phyloP scores from a whole-genome alignment of 2,797 vertebrate species.

The Tokudaia tokunoshimensis region DNA sequence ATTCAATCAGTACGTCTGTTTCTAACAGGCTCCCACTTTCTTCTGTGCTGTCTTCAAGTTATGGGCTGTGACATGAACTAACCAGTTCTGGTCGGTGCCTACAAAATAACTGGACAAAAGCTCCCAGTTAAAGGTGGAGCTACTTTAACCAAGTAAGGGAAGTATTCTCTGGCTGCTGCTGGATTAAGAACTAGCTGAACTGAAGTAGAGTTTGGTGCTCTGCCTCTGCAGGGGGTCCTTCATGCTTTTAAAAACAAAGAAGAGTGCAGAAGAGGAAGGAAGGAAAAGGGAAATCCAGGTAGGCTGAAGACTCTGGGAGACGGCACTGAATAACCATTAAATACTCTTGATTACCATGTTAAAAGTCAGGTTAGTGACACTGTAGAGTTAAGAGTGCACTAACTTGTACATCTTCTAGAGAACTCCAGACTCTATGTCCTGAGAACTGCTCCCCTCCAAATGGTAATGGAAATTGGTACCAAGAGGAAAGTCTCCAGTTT shows the following conservation, averaged over 20 bases:
- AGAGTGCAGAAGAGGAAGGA: neutral
- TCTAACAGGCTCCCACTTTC: neutral
- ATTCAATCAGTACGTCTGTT: constrained; percentile 28
- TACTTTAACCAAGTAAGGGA: constrained; percentile 34
- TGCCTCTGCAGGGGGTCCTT: constrained; percentile 10
- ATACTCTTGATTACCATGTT: constrained; percentile 38
- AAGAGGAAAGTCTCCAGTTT: constrained; percentile 63
- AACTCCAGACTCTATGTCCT: neutral
- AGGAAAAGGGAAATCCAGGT: constrained; percentile 37
- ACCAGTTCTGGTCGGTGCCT: neutral
- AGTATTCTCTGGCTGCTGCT: constrained; percentile 20
- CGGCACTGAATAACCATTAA: constrained; percentile 52
- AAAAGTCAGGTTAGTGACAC: constrained; percentile 50
- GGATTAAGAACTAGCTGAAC: neutral
- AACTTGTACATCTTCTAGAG: constrained; percentile 32
- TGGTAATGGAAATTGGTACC: constrained; percentile 18
- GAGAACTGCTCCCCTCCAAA: constrained; percentile 44
- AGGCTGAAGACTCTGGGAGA: constrained; percentile 52
- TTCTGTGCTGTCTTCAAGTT: neutral
- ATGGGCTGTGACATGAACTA: neutral
- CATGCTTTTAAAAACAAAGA: constrained; percentile 8
- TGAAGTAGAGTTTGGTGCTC: constrained; percentile 42
- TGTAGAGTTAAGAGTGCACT: constrained; percentile 58
- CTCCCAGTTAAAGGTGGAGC: neutral
- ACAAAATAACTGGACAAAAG: neutral